Base-by-base conservation (phyloP, 1,140 invertebrate genomes). In the Manduca sexta region DNA sequence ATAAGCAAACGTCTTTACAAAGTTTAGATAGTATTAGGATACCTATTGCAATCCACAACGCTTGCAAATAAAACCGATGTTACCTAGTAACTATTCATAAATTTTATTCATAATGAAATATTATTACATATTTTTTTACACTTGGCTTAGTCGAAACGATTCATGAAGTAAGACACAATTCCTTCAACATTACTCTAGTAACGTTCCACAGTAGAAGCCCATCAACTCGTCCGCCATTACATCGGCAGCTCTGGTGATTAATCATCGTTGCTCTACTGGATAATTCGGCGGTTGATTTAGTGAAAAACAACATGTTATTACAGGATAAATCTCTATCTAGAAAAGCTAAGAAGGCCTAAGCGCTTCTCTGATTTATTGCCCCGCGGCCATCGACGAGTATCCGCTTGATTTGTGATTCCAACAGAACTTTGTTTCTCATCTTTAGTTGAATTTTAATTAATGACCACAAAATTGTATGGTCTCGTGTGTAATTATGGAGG, bases 311-410 rank as follows among this genome's bases (percentile, higher is more conserved):
- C 77, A 57, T 85, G 77, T 85, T 83, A 84, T 84, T 84, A 84
- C 69, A 67, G 75, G 81, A 81, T 84, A 84, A 84, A 84, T 84
- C 81, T 84, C 72, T 84, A 83, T 84, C 77, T 84, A 83, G 81
- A 83, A 84, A 81, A 84, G 79, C 79, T 83, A 83, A 84, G 81
- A 78, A 81, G 75, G 70, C 73, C 77, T 84, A 83, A 84, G 74
- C 72, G 70, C 71, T 63, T 65, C 58, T 52, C 65, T 78, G 81
- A 84, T 83, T 84, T 84, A 84, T 74, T 56, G 64, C 53, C 73
- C 68, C 48, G 52, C 61, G 66, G 76, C 72, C 57, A 74, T 76
- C 74, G 65, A 62, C 75, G 68, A 66, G 54, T 73, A 13, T 21
- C 41, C 64, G 49, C 71, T 79, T 84, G 77, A 80, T 81, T 83